Evolutionary conservation across 2,113 vertebrate species (phyloP).

Genomic region (Acanthochromis polyacanthus): DNA sequence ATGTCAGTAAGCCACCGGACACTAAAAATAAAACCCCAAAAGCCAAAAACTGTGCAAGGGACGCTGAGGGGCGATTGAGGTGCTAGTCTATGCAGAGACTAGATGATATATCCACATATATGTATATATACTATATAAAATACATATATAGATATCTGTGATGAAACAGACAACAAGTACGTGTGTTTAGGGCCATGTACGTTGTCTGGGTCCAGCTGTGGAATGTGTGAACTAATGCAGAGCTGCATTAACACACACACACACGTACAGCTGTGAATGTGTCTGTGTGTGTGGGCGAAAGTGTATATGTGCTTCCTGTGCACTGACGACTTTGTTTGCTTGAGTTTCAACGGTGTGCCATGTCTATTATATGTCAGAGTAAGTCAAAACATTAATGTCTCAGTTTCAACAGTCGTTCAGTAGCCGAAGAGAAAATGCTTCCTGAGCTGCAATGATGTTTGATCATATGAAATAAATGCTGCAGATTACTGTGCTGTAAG

Average conservation of each 20-base stretch:
- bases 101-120: not conserved
- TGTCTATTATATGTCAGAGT: too few relatives aligned
- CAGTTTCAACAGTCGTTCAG: too few relatives aligned
- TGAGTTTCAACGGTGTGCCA: too few relatives aligned
- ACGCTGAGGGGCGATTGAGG: not conserved
- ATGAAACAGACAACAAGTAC: conserved; percentile 9
- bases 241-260: conserved; percentile 5
- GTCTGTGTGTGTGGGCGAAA: conserved; percentile 5
- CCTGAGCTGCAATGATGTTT: not conserved
- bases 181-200: not conserved
- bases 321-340: conserved; percentile 40
- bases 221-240: conserved; percentile 28
- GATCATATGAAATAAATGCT: not conserved
- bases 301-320: conserved; percentile 59
- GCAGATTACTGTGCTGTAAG: too few relatives aligned
- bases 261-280: not conserved
- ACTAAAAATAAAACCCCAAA: conserved; percentile 50
- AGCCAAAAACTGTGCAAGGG: conserved; percentile 10
- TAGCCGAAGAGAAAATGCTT: too few relatives aligned
- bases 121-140: not conserved
- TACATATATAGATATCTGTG: not conserved
- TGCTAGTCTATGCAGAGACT: conserved; percentile 10
- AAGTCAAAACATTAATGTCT: too few relatives aligned
- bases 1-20: conserved; percentile 20
- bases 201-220: conserved; percentile 12